Base-by-base conservation (phyloP, 1,140 invertebrate species). In the Pseudomyrmex concolor region DNA sequence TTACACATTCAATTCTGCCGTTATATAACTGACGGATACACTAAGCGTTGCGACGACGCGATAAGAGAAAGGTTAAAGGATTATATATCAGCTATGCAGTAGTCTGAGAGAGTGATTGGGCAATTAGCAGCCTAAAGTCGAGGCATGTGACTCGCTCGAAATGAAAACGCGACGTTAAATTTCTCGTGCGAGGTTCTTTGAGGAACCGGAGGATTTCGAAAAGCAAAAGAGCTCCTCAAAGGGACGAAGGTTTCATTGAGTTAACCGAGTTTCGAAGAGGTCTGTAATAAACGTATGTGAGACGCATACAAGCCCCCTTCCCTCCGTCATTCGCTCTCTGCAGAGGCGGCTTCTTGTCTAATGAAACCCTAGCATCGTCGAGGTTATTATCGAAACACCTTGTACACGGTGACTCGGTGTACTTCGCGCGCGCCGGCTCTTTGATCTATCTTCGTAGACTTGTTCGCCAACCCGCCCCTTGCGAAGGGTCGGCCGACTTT, bases 391-490 rank as follows among this genome's bases (percentile, higher is more conserved):
- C 51, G 43, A 59, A 63, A 77, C 78, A 71, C 84, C 73, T 48
- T 60, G 50, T 66, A 71, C 34, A 34, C 45, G 13, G 51, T 22
- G 63, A 34, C 17, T n/a, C 34, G 34, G 34, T 62, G 54, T 60
- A 83, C 43, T 19, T 55, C 9, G 45, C 22, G 34, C 22, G 34
- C 34, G 34, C 5, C 34, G n/a, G 25, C 80, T 72, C 86, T 87
- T 83, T 87, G 84, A 87, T 86, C 70, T 72, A 60, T 9, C 78
- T n/a, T 73, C n/a, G 15, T 50, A 15, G 74, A 55, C 54, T 57
- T 57, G 22, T 55, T 34, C 22, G 17, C n/a, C 25, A 34, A 62
- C 0, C 59, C 10, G 43, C 78, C 63, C 19, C 25, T 51, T 60
- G 4, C 43, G 8, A 62, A 60, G 19, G 55, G 55, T 59, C 45